phyloP scores from a whole-genome alignment of 2,113 vertebrate species.

The Gila orcuttii region DNA sequence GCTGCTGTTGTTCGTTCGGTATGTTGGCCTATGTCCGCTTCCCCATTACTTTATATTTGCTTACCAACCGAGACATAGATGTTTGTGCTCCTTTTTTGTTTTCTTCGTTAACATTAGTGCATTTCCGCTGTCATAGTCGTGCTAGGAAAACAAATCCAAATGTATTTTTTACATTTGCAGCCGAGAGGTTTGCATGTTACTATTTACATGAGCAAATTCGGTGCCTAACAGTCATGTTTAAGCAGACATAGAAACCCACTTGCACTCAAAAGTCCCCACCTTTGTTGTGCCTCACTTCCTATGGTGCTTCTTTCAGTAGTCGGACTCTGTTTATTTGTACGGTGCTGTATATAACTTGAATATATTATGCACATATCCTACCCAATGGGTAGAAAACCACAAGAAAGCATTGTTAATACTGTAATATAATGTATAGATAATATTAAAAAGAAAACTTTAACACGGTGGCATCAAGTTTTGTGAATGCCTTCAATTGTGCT shows the following conservation, averaged over 20 bases:
- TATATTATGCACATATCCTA: constrained; percentile 98
- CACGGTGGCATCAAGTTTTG: constrained; percentile 87
- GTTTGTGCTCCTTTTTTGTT: constrained; percentile 6
- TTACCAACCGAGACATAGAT: constrained; percentile 31
- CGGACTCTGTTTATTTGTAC: constrained; percentile 86
- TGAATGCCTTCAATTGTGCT: constrained; percentile 87
- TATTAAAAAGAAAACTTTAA: constrained; percentile 84
- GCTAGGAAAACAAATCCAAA: constrained; percentile 13
- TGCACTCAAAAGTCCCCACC: constrained; percentile 84
- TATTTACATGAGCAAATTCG: constrained; percentile 78
- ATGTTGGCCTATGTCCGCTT: constrained; percentile 61
- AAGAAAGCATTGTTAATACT: constrained; percentile 89
- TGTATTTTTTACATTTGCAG: constrained; percentile 67
- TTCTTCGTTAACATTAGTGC: constrained; percentile 6
- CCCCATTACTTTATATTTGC: constrained; percentile 39
- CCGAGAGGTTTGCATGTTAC: constrained; percentile 80
- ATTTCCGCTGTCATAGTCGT: constrained; percentile 47
- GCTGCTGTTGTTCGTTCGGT: constrained; percentile 64
- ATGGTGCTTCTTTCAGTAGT: constrained; percentile 93
- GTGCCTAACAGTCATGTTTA: constrained; percentile 85
- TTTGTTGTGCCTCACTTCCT: constrained; percentile 93
- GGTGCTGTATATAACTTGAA: constrained; percentile 97
- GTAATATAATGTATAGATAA: constrained; percentile 94
- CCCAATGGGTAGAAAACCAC: constrained; percentile 95
- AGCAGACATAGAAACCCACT: constrained; percentile 84